These are phyloP conservation scores for Protodeltote pygarga DNA, from an alignment of 2,888 invertebrate genomes.

Conservation along the genomic window DNA sequence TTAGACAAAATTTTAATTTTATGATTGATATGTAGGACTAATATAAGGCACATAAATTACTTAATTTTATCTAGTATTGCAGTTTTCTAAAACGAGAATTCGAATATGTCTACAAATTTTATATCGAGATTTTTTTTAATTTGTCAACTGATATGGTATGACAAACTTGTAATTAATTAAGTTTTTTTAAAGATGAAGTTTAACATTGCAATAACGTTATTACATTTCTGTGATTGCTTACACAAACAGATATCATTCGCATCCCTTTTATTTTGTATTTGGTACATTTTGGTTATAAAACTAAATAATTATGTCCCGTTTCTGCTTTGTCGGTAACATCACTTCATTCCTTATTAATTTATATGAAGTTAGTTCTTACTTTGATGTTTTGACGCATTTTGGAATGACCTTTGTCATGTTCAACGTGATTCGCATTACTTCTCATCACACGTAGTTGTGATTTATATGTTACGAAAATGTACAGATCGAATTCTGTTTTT, in stretches of 20 bases:
- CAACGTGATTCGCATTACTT: constrained; percentile 30
- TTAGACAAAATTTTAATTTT: constrained; percentile 47
- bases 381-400: constrained; percentile 33
- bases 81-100: constrained; percentile 42
- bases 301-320: constrained; percentile 17
- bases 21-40: constrained; percentile 40
- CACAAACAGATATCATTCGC: constrained; percentile 25
- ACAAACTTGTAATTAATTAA: constrained; percentile 11
- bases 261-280: constrained; percentile 33
- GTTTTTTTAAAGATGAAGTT: constrained; percentile 6
- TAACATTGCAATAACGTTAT: constrained; percentile 7
- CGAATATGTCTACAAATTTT: constrained; percentile 34
- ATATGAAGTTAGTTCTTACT: constrained; percentile 15
- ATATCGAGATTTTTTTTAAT: constrained; percentile 22
- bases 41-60: constrained; percentile 62
- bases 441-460: constrained; percentile 16
- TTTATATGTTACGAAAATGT: constrained; percentile 27
- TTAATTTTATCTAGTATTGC: constrained; percentile 56
- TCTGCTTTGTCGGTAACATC: constrained; percentile 26
- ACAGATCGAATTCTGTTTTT: constrained; percentile 27
- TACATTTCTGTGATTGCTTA: constrained; percentile 21
- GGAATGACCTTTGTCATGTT: constrained; percentile 14
- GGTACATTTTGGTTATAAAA: constrained; percentile 30
- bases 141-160: constrained; percentile 7
- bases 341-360: constrained; percentile 39